These are phyloP conservation scores for Ectropis grisescens DNA, from an alignment of 1,140 invertebrate species.

Conservation along the genomic window DNA sequence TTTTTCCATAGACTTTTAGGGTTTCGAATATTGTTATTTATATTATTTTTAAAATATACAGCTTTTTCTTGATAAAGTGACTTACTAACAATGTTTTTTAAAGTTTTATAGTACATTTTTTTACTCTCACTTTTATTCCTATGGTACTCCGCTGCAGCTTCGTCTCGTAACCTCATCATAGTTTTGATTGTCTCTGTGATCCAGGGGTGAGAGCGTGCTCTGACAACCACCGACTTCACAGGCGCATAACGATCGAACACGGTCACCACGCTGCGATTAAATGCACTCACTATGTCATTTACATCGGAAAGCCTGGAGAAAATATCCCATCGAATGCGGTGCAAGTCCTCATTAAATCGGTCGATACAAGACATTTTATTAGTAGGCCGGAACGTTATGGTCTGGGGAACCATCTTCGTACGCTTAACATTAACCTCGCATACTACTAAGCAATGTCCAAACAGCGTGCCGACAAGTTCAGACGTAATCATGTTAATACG, in stretches of 20 bases:
- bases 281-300: too few species aligned
- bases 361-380: background rate
- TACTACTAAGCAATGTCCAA: constrained; percentile 4
- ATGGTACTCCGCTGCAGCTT: constrained; percentile 5
- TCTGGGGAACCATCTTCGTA: background rate
- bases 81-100: constrained; percentile 10
- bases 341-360: too few species aligned
- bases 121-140: constrained; percentile 2
- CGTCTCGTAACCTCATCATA: constrained; percentile 17
- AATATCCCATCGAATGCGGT: too few species aligned
- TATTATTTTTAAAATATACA: constrained; percentile 15
- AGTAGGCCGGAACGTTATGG: background rate
- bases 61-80: constrained; percentile 12
- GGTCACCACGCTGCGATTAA: too few species aligned
- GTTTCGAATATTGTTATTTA: constrained; percentile 10
- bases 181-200: constrained; percentile 15
- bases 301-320: too few species aligned
- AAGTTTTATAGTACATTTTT: constrained; percentile 10
- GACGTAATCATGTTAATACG: background rate
- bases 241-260: too few species aligned
- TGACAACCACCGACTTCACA: background rate
- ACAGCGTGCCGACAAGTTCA: background rate
- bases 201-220: background rate
- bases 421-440: constrained; percentile 5
- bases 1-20: constrained; percentile 16